phyloP scores from a whole-genome alignment of 2,888 invertebrate genomes.

The Acanthosepion lycidas region DNA sequence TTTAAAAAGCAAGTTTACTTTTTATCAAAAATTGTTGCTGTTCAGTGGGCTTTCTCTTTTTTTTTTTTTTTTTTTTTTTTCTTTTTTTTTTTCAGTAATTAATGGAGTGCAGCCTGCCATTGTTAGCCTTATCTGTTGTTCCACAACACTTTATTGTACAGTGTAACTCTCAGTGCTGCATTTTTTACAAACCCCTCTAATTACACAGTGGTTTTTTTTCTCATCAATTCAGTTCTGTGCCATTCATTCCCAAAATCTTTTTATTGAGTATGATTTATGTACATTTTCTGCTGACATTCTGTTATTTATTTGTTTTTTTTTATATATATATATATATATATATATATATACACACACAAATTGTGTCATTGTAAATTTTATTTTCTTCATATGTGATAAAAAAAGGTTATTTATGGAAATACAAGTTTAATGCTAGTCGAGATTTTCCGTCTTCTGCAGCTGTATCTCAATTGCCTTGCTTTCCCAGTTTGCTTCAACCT shows the following conservation, averaged over 20 bases:
- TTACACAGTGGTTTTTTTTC: background rate
- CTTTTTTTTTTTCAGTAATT: background rate
- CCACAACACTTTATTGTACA: background rate
- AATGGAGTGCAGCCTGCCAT: background rate
- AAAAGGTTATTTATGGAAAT: conserved; percentile 43
- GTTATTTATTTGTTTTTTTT: conserved; percentile 38
- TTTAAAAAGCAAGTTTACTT: background rate
- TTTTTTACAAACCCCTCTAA: background rate
- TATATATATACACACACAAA: conserved; percentile 37
- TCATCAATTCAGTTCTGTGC: conserved; percentile 37
- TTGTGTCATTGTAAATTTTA: conserved; percentile 35
- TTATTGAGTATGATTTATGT: background rate
- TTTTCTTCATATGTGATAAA: conserved; percentile 43
- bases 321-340: conserved; percentile 36
- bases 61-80: background rate
- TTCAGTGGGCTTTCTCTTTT: background rate
- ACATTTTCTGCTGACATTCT: conserved; percentile 40
- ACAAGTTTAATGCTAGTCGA: conserved; percentile 41
- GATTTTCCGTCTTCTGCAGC: conserved; percentile 25
- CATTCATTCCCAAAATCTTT: conserved; percentile 37
- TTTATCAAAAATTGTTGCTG: background rate
- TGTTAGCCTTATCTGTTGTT: conserved; percentile 44
- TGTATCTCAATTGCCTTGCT: background rate
- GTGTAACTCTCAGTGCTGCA: background rate
- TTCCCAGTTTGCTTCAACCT: background rate